Percentiles rank a stretch among this genome's conserved stretches.
phyloP scores from a whole-genome alignment of 2,113 vertebrate genomes.

The Mormyrus iriodes region DNA sequence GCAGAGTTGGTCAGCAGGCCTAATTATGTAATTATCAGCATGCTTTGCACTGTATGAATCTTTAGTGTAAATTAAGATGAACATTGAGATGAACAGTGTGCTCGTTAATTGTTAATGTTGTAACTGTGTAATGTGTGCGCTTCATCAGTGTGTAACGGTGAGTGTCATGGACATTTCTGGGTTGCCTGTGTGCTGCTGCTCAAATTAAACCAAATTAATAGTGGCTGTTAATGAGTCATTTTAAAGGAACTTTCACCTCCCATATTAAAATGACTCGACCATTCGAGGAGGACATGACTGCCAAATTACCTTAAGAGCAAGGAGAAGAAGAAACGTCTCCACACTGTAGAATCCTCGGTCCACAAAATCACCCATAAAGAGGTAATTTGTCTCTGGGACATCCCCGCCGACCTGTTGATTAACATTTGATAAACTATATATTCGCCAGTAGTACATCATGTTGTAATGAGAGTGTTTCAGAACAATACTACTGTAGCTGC shows the following conservation, averaged over 20 bases:
- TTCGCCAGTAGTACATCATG: neutral
- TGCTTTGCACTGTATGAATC: neutral
- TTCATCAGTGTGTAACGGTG: no score
- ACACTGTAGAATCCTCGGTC: conserved; percentile 92
- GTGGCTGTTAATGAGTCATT: neutral
- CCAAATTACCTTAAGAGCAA: conserved; percentile 78
- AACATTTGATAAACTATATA: neutral
- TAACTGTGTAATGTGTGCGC: no score
- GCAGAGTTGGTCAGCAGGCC: neutral
- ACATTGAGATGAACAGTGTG: no score
- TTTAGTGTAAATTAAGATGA: no score
- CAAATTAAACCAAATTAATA: neutral
- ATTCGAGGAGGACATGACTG: neutral
- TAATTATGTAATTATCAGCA: neutral
- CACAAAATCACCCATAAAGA: conserved; percentile 95
- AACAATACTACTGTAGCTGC: neutral
- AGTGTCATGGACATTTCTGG: neutral
- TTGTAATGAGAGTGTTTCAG: neutral
- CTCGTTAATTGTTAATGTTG: no score
- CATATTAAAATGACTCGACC: neutral
- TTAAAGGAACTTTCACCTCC: neutral
- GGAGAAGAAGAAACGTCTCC: conserved; percentile 83
- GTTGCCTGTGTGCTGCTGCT: neutral
- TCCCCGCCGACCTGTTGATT: conserved; percentile 78
- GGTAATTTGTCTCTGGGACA: conserved; percentile 90